phyloP scores from a whole-genome alignment of 2,113 vertebrate species.

The Microtus pennsylvanicus region DNA sequence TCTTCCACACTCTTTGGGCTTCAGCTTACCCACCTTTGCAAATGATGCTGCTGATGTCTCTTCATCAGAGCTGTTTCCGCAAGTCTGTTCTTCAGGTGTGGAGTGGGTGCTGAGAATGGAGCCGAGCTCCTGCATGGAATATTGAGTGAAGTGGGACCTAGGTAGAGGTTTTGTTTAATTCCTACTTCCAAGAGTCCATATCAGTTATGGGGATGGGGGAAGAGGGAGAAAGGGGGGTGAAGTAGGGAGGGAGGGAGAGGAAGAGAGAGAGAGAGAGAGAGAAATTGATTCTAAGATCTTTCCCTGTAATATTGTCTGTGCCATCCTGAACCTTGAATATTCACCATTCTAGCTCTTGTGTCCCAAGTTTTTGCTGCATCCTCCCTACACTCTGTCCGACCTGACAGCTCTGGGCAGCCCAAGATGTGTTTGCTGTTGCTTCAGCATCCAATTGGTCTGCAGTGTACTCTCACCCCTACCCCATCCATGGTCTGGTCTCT shows the following conservation, averaged over 20 bases:
- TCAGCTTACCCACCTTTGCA: constrained; percentile 19
- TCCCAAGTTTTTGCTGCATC: background rate
- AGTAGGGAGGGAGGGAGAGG: background rate
- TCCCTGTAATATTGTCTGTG: background rate
- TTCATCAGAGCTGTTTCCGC: background rate
- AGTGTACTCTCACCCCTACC: background rate
- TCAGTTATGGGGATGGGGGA: background rate
- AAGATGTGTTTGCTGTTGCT: background rate
- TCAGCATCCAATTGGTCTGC: background rate
- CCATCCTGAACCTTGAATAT: background rate
- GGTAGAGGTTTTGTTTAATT: background rate
- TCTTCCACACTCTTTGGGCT: background rate
- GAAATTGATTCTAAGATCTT: background rate
- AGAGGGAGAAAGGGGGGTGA: background rate
- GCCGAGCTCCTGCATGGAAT: background rate
- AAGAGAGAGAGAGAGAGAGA: background rate
- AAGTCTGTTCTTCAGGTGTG: background rate
- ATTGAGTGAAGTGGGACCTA: background rate
- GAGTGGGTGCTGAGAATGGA: background rate
- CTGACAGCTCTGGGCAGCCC: background rate
- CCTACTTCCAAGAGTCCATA: background rate
- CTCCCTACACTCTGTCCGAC: background rate
- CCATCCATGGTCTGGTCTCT: background rate
- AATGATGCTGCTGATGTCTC: background rate
- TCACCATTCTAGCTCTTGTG: too few relatives aligned